Base-by-base conservation (phyloP, 1,140 invertebrate genomes). In the Drosophila pallidifrons region DNA sequence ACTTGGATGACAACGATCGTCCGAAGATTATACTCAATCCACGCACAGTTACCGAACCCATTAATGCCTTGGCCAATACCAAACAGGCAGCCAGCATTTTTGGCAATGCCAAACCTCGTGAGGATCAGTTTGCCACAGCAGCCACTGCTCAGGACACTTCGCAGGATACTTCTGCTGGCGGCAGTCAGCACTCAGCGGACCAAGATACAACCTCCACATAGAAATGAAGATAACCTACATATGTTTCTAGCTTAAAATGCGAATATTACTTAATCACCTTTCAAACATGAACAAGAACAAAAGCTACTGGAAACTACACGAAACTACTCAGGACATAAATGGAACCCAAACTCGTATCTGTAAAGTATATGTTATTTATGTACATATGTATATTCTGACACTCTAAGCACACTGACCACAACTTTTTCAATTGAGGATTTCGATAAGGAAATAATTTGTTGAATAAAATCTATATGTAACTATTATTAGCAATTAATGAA, bases 71-170 rank as follows among this genome's bases (percentile, higher is more conserved):
- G 71, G 97, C 97, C 32, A 95, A 96, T 61, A 97, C 96, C 47
- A 95, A 95, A 81, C 96, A 97, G 93, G 94, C 95, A 28, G 95
- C 95, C 59, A 95, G 95, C 63, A 98, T 98, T 93, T 98, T 98
- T 92, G 97, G 97, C 51, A 96, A 96, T 51, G 97, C 97, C 38
- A 95, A 96, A 91, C 97, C 97, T 6, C 94, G 97, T 65, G 97
- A 97, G 77, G 91, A 79, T 73, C 90, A 47, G 71, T 81, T 46
- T 20, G 1, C 41, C 0, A 2, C 47, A n/a, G 1, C 57, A 0
- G 4, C 20, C 6, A n/a, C 35, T n/a, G 6, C 20, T 3, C 16
- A 15, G n/a, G 60, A 32, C 1, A 16, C 30, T 1, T 13, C 32
- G 8, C 7, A 8, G 32, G 69, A 65, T 30, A 5, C 52, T 11